Conservation (phyloP, 2,888 invertebrate genomes). For the Drosophila lacicola region DNA sequence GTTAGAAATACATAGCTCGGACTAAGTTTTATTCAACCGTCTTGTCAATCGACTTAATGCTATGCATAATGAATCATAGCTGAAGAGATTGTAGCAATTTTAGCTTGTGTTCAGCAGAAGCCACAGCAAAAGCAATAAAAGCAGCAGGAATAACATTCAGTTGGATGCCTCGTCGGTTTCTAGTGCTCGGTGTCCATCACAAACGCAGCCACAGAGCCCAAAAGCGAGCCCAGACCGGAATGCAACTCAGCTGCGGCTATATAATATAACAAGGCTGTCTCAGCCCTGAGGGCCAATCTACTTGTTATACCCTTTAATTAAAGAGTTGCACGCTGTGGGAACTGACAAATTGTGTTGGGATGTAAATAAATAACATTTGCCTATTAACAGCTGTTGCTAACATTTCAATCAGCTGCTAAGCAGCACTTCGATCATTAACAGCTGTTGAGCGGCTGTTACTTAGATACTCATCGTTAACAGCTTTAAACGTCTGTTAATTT, state of each 20-base stretch:
- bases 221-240: conserved; percentile 12
- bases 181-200: conserved; percentile 7
- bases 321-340: background rate
- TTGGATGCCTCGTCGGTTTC: conserved; percentile 7
- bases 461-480: background rate
- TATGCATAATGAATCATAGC: too few relatives aligned
- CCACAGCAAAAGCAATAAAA: conserved; percentile 3
- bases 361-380: background rate
- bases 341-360: background rate
- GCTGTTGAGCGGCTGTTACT: background rate
- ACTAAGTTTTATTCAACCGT: too few relatives aligned
- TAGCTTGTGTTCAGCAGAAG: background rate
- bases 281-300: conserved; percentile 27
- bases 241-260: conserved; percentile 21
- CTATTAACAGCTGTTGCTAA: background rate
- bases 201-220: conserved; percentile 14
- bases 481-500: background rate
- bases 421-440: too few relatives aligned
- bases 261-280: conserved; percentile 27
- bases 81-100: background rate
- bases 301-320: conserved; percentile 30
- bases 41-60: too few relatives aligned
- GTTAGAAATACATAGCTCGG: too few relatives aligned
- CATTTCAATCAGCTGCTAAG: background rate
- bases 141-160: conserved; percentile 7